Conservation (phyloP, 2,113 vertebrate genomes). For the Calidris pygmaea region DNA sequence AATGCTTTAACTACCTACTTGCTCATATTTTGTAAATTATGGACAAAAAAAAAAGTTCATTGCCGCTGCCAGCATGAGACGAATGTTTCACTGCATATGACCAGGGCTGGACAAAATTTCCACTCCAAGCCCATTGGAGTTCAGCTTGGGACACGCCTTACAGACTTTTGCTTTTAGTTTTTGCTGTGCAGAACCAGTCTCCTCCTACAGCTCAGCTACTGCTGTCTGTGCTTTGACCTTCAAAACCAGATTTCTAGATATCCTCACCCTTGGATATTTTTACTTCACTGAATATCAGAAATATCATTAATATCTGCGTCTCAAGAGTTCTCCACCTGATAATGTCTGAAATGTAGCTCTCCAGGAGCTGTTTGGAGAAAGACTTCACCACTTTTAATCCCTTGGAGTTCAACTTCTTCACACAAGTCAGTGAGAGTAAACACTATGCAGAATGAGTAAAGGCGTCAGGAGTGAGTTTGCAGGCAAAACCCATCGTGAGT, state of each 20-base stretch:
- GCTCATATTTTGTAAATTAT: constrained; percentile 31
- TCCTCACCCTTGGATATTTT: background rate
- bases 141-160: background rate
- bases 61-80: background rate
- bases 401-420: background rate
- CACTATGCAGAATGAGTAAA: background rate
- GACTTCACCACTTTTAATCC: background rate
- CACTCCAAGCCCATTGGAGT: background rate
- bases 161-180: background rate
- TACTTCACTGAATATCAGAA: background rate
- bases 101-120: background rate
- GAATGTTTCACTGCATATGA: background rate
- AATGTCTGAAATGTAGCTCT: background rate
- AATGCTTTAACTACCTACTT: constrained; percentile 38
- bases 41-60: background rate
- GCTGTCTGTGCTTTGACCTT: background rate
- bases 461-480: background rate
- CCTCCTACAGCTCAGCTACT: background rate
- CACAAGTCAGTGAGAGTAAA: background rate
- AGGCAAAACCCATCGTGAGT: background rate
- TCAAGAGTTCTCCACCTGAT: background rate
- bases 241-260: background rate
- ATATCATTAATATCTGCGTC: background rate
- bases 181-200: background rate
- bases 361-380: background rate